phyloP scores from a whole-genome alignment of 1,140 invertebrate genomes.

The Kradibia gibbosae region DNA sequence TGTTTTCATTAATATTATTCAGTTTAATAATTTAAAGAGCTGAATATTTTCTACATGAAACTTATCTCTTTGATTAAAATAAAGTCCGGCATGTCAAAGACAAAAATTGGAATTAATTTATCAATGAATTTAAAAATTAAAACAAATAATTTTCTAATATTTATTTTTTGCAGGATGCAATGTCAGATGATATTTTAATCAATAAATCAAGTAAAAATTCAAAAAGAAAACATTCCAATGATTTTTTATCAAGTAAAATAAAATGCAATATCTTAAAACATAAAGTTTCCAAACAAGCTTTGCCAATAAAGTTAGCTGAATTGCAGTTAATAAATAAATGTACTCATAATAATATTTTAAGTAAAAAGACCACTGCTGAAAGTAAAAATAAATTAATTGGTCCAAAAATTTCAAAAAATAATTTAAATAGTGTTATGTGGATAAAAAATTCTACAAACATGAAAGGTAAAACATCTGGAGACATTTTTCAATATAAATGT shows the following conservation, averaged over 20 bases:
- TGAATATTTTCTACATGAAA: neutral
- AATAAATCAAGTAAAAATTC: neutral
- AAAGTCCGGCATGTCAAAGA: neutral
- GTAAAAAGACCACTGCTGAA: neutral
- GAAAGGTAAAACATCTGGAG: slow-evolving; percentile 16
- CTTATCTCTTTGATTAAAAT: neutral
- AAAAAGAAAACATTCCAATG: neutral
- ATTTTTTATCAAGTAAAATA: neutral
- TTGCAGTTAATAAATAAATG: neutral
- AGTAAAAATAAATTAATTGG: neutral
- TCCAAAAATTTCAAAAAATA: slow-evolving; percentile 12
- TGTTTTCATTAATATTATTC: slow-evolving; percentile 2
- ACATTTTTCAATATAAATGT: neutral
- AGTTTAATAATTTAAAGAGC: neutral
- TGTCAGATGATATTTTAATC: neutral
- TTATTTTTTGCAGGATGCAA: neutral
- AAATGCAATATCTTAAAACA: slow-evolving; percentile 13
- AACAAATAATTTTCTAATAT: neutral
- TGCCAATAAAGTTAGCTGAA: slow-evolving; percentile 7
- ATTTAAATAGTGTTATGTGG: neutral
- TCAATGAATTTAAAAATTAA: neutral
- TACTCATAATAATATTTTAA: neutral
- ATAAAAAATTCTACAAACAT: neutral
- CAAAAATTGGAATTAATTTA: neutral
- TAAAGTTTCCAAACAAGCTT: slow-evolving; percentile 21